Evolutionary conservation across 2,797 vertebrate genomes (phyloP), one percentile per base, ranked within the genome.

Genomic region (Epinephelus malabaricus): DNA sequence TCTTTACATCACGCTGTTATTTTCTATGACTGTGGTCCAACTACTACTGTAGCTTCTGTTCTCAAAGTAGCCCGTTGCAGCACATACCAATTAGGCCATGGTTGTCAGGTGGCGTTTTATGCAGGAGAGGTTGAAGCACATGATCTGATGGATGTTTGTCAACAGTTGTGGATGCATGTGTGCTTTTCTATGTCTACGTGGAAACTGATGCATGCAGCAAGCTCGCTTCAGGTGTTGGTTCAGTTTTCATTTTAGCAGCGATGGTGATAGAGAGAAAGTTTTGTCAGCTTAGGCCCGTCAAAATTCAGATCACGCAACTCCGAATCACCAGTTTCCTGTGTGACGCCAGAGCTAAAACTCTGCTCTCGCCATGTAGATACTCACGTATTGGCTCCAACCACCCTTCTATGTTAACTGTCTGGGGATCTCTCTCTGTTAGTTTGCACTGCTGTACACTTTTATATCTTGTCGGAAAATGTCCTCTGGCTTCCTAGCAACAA

Each of bases 361-460:
- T 43, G 11, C 38, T n/a, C 43, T 67, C 4, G 45, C 69, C 79
- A 78, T 59, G 40, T 67, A 79, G 45, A 47, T 70, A 54, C 76
- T 77, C 19, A 21, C 67, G 51, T 49, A 27, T 23, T 50, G 64
- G 38, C 70, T 86, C 73, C 38, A 45, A 78, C 64, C 66, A 51
- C 43, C 74, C 34, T 65, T 61, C 53, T 45, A n/a, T 79, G 73
- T 83, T 75, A 70, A 72, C 63, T 74, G 55, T 89, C 58, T 74
- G 69, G 72, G 61, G 55, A 64, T 73, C 56, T 85, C 75, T 87
- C 75, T 87, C 61, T 76, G 82, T 83, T 86, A 86, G 81, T 90
- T 93, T 89, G 91, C 91, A 93, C 92, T 87, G 74, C 69, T 85
- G 69, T 84, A 77, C 59, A 73, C 76, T 73, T 84, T 79, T 82